Evolutionary conservation across 2,797 vertebrate species (phyloP).

Genomic region (Acropternis orthonyx): DNA sequence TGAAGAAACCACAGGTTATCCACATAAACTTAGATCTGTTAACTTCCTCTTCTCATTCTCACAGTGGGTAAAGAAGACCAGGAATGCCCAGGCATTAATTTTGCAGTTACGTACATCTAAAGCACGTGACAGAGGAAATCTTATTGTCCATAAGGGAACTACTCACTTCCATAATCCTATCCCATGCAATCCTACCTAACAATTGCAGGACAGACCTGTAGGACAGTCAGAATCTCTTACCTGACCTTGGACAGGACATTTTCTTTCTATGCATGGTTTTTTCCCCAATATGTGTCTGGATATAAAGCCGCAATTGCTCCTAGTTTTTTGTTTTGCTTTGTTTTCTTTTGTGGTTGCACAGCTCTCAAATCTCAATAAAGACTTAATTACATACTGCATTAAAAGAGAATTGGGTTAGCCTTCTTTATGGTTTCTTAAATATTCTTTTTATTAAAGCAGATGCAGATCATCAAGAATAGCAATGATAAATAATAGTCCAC

Average conservation of each 20-base stretch:
- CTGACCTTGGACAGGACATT: neutral
- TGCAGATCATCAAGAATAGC: neutral
- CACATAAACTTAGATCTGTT: neutral
- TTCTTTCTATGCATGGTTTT: neutral
- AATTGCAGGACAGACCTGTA: neutral
- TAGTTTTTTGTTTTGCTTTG: neutral
- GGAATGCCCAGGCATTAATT: neutral
- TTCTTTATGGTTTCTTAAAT: slow-evolving; percentile 29
- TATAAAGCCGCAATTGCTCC: neutral
- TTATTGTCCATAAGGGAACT: neutral
- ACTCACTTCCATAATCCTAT: neutral
- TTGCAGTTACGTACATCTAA: neutral
- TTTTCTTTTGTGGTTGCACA: slow-evolving; percentile 30
- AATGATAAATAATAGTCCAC: neutral
- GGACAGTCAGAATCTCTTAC: neutral
- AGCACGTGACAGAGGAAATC: neutral
- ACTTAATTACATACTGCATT: slow-evolving; percentile 34
- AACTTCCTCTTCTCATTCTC: neutral
- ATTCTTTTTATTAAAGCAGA: slow-evolving; percentile 34
- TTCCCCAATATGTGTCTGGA: neutral
- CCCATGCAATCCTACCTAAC: neutral
- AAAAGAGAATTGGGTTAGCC: slow-evolving; percentile 17
- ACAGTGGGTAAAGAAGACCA: neutral
- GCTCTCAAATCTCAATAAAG: slow-evolving; percentile 48
- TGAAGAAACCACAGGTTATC: neutral